Base-by-base conservation (phyloP, 2,113 vertebrate species). In the Miniopterus natalensis region DNA sequence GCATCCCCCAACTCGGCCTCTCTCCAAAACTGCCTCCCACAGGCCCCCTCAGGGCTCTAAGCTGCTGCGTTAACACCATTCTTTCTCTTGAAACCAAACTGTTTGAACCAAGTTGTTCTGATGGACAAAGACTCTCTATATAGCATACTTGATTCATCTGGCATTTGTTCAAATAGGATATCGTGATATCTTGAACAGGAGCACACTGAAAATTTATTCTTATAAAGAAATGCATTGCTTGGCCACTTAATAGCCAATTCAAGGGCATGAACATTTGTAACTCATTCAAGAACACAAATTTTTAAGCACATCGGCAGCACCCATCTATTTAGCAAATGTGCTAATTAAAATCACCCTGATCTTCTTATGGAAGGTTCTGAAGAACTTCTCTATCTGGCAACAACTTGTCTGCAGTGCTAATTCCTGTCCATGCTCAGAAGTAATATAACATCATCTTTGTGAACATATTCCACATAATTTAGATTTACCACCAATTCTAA, bases 141-240 rank as follows among this genome's bases (percentile, higher is more conserved):
- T 0, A 53, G 53, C 2, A 11, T 1, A 23, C 8, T n/a, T 14
- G 59, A 63, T 53, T 66, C 42, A 53, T 80, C 25, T 70, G 57
- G 51, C 51, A 36, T 65, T n/a, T 45, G 75, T 15, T 88, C 78
- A 66, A 88, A 88, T 51, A 78, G 29, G 57, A 40, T 53, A 57
- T 8, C 45, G 15, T 53, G 65, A 51, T 7, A 84, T 15, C 49
- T n/a, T 40, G 6, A 42, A 80, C 14, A 55, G 81, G 14, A 77
- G 23, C 36, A 81, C 36, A 40, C 25, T 63, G 55, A 74, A 66
- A 51, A 42, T 59, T 71, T 40, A 88, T 51, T 68, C 89, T 83
- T 68, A 53, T 29, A 77, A 90, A 95, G 42, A 88, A 96, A 92
- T 81, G 45, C 29, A 92, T 12, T 25, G 20, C 40, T 74, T 85